Base-by-base conservation (phyloP, 2,113 vertebrate species). In the Seriola aureovittata region DNA sequence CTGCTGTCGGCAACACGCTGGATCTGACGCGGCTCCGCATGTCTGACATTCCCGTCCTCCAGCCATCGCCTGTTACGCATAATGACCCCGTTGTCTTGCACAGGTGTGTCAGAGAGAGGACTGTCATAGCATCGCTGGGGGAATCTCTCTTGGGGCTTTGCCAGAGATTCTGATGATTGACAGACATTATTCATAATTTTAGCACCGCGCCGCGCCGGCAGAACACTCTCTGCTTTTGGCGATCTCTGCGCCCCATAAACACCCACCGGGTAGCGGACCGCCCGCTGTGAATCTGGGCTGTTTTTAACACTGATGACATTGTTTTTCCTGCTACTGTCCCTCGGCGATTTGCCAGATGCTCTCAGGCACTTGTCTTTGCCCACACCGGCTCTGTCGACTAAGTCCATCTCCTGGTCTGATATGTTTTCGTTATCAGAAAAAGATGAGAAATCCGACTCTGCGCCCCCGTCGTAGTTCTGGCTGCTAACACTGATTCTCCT, bases 401-500 rank as follows among this genome's bases (percentile, higher is more conserved):
- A 67, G 68, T 95, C 95, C 87, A 94, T 85, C 87, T 96, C 95
- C 66, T 92, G 95, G 66, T 96, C 95, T 38, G 95, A 95, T 19
- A 95, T 84, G 85, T 95, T 95, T 8, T 97, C 96, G 71, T 96
- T 95, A n/a, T 97, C 97, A 12, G 96, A 97, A 71, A 96, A 96
- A 46, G 97, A 97, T 0, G 97, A 98, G 57, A 97, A 95, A 29
- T 97, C 97, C 0, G 97, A 97, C 38, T 97, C 96, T 16, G 94
- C 94, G 38, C 92, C 93, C 13, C 92, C 94, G 57, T 96, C 95
- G 70, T 93, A 91, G 58, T 93, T 93, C 46, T 91, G 92, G 80
- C 93, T 92, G 72, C 93, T 23, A 29, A 75, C 77, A 55, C 93
- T 83, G 84, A 95, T 92, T n/a, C 93, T 84, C 76, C 92, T 84